phyloP scores from a whole-genome alignment of 2,797 vertebrate genomes.

The Cephalopachus bancanus region DNA sequence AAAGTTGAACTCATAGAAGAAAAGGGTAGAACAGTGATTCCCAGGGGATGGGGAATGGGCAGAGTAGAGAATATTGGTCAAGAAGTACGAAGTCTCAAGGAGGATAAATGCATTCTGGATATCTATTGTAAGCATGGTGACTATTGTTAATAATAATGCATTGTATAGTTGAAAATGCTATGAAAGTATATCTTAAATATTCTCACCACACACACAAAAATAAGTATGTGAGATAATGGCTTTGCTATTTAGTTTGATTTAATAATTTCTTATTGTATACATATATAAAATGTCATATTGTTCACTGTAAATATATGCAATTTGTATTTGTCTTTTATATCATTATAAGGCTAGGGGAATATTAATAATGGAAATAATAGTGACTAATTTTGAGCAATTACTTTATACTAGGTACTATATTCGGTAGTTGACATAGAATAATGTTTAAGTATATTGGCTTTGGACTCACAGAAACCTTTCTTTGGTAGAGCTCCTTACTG shows the following conservation, averaged over 20 bases:
- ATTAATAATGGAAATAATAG: conserved; percentile 53
- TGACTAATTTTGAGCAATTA: conserved; percentile 21
- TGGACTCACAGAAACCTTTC: not conserved
- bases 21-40: not conserved
- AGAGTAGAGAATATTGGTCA: not conserved
- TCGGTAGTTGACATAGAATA: not conserved
- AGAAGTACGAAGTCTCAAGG: not conserved
- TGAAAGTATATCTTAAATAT: not conserved
- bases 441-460: conserved; percentile 11
- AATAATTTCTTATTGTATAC: not conserved
- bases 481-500: no score
- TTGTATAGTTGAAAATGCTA: not conserved
- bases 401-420: not conserved
- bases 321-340: not conserved
- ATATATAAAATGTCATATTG: not conserved
- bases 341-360: not conserved
- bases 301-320: not conserved
- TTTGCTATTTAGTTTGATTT: not conserved
- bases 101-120: not conserved
- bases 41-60: rapidly evolving
- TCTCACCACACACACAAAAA: not conserved
- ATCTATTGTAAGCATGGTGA: not conserved
- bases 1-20: not conserved
- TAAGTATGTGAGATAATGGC: not conserved
- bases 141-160: not conserved